These are phyloP conservation scores for Cardiocondyla obscurior DNA, from an alignment of 1,140 invertebrate species.

Conservation along the genomic window DNA sequence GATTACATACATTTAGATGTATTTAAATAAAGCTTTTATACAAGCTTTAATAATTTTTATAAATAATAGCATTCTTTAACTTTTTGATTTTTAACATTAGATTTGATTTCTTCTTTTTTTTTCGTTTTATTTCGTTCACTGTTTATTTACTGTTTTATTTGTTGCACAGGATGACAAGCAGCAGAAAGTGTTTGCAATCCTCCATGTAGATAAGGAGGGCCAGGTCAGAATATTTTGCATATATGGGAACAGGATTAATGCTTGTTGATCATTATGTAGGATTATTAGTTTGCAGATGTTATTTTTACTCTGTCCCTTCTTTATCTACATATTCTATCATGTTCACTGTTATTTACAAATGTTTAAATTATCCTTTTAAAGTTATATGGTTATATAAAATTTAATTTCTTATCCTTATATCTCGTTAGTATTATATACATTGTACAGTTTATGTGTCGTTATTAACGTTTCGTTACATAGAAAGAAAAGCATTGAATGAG, in stretches of 20 bases:
- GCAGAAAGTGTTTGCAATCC: slow-evolving; percentile 87
- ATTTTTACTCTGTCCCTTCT: slow-evolving; percentile 72
- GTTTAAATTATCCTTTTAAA: neutral
- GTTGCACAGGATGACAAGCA: slow-evolving; percentile 86
- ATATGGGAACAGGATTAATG: slow-evolving; percentile 68
- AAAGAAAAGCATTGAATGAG: neutral
- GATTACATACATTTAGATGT: neutral
- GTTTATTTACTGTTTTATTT: slow-evolving; percentile 79
- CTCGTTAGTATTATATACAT: neutral
- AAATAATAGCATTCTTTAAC: neutral
- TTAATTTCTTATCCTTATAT: neutral
- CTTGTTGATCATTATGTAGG: slow-evolving; percentile 64
- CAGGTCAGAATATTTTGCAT: slow-evolving; percentile 86
- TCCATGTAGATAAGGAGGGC: slow-evolving; percentile 88
- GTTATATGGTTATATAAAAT: neutral
- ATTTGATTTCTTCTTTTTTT: neutral
- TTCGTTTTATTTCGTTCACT: slow-evolving; percentile 55
- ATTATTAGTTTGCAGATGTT: slow-evolving; percentile 51
- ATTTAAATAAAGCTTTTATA: slow-evolving; percentile 22
- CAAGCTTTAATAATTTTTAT: slow-evolving; percentile 29
- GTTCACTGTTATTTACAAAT: neutral
- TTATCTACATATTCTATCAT: slow-evolving; percentile 65
- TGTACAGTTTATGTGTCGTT: neutral
- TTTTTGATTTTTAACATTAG: neutral
- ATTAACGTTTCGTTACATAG: neutral